These are phyloP conservation scores for Rotaria macrura DNA, from an alignment of 2,888 invertebrate genomes.

Conservation along the genomic window DNA sequence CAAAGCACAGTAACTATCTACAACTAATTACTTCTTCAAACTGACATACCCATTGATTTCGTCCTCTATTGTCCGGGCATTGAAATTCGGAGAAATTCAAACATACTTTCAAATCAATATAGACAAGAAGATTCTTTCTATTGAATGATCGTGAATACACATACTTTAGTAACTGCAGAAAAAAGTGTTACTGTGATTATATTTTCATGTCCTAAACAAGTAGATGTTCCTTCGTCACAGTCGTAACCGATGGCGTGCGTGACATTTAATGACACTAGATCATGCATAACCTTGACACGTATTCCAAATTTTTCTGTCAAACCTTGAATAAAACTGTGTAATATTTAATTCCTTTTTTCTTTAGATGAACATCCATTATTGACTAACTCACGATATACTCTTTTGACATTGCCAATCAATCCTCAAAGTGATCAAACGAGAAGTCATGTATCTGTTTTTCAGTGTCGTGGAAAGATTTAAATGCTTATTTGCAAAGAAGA, in stretches of 20 bases:
- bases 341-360: background rate
- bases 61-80: too few species aligned
- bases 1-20: too few species aligned
- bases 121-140: too few species aligned
- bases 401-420: background rate
- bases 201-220: too few species aligned
- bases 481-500: background rate
- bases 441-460: constrained; percentile 13
- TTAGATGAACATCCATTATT: background rate
- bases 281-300: background rate
- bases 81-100: too few species aligned
- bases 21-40: too few species aligned
- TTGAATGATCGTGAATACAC: too few species aligned
- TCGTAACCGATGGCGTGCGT: background rate
- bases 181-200: too few species aligned
- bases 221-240: background rate
- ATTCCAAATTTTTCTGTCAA: background rate
- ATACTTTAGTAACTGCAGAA: too few species aligned
- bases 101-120: too few species aligned
- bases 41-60: too few species aligned
- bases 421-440: background rate
- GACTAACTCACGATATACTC: background rate
- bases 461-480: background rate
- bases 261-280: background rate
- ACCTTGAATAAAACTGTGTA: too few species aligned